phyloP scores from a whole-genome alignment of 2,113 vertebrate species.

The Rousettus leschenaultii region DNA sequence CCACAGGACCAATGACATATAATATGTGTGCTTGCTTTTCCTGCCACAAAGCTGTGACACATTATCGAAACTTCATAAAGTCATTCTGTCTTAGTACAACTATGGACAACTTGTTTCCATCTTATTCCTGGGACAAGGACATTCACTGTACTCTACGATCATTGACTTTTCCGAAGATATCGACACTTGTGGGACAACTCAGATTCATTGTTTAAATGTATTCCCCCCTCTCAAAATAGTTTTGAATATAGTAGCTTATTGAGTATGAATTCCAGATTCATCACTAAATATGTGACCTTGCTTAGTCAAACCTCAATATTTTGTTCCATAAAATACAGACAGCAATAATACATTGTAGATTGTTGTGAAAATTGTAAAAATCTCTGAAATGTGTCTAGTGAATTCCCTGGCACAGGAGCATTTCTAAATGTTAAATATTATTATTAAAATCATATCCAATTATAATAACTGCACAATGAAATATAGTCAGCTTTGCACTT shows the following conservation, averaged over 20 bases:
- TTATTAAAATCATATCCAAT: constrained; percentile 47
- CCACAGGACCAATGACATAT: constrained; percentile 1
- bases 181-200: not conserved
- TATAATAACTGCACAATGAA: constrained; percentile 1
- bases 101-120: constrained; percentile 13
- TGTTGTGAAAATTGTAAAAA: not conserved
- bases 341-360: not conserved
- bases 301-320: constrained; percentile 31
- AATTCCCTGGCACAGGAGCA: not conserved
- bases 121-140: constrained; percentile 20
- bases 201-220: not conserved
- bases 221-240: not conserved
- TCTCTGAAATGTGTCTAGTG: constrained; percentile 5
- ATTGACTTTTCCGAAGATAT: not conserved
- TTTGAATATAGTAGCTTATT: constrained; percentile 22
- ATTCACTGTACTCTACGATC: constrained; percentile 17
- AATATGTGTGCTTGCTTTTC: not conserved
- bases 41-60: not conserved
- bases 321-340: constrained; percentile 1
- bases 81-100: constrained; percentile 15
- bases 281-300: constrained; percentile 1
- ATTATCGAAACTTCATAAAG: constrained; percentile 1
- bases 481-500: constrained; percentile 16
- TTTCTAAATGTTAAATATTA: not conserved
- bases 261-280: not conserved